These are phyloP conservation scores for Chionodraco myersi DNA, from an alignment of 2,113 vertebrate species.

Conservation along the genomic window DNA sequence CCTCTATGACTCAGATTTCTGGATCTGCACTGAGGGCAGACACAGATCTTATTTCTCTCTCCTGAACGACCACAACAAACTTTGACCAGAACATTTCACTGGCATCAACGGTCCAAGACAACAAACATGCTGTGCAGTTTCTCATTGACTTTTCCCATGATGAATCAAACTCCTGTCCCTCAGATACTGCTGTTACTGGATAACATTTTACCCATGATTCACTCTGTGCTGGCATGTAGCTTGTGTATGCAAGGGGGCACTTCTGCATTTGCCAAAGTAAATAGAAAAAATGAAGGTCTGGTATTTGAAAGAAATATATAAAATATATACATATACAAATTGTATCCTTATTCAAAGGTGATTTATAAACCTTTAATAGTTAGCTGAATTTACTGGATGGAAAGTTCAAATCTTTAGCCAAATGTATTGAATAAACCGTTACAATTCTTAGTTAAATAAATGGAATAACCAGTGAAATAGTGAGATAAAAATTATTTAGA, in stretches of 20 bases:
- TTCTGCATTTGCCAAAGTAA: neutral
- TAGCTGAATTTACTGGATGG: neutral
- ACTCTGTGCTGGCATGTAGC: neutral
- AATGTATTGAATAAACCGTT: neutral
- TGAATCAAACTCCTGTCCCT: conserved; percentile 38
- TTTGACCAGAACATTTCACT: conserved; percentile 68
- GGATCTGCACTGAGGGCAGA: conserved; percentile 32
- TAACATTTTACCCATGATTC: conserved; percentile 36
- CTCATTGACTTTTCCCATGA: conserved; percentile 62
- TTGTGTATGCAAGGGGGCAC: neutral
- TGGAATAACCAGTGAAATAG: neutral
- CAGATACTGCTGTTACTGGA: neutral
- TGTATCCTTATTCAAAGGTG: neutral
- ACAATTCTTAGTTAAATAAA: no score
- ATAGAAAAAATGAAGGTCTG: neutral
- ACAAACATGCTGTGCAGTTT: conserved; percentile 56
- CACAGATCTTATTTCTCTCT: conserved; percentile 8
- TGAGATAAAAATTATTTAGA: neutral
- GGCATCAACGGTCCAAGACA: conserved; percentile 54
- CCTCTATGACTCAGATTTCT: conserved; percentile 48
- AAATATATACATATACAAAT: no score
- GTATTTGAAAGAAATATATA: no score
- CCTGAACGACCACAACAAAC: conserved; percentile 65
- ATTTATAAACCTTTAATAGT: neutral
- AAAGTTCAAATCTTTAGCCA: neutral